These are phyloP conservation scores for Stegodyphus mimosarum DNA, from an alignment of 1,140 invertebrate genomes.

Conservation along the genomic window DNA sequence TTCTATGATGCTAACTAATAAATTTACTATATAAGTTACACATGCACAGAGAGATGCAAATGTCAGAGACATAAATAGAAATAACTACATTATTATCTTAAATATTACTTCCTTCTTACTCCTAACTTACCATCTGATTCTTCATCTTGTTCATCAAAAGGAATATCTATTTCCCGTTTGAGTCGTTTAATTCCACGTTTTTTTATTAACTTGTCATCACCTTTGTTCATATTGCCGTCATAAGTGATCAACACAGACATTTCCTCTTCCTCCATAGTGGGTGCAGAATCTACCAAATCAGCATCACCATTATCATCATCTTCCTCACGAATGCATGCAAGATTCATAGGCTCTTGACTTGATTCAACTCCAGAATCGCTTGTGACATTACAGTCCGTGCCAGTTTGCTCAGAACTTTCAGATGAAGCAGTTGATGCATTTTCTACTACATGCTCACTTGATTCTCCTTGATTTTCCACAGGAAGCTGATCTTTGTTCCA, in stretches of 20 bases:
- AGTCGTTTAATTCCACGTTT: constrained; percentile 47
- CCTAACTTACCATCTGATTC: constrained; percentile 57
- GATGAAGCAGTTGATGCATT: constrained; percentile 61
- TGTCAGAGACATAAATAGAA: too few relatives aligned
- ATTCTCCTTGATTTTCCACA: constrained; percentile 12
- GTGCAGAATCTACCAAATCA: constrained; percentile 16
- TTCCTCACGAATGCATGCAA: constrained; percentile 47
- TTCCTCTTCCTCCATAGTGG: background rate
- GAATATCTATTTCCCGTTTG: constrained; percentile 41
- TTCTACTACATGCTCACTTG: constrained; percentile 49
- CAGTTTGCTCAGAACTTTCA: constrained; percentile 57
- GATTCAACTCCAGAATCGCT: constrained; percentile 62
- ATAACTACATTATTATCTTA: too few relatives aligned
- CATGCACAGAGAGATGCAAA: too few relatives aligned
- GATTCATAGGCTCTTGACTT: constrained; percentile 60
- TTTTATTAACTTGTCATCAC: constrained; percentile 15
- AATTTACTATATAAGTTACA: too few relatives aligned
- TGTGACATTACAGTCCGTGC: constrained; percentile 51
- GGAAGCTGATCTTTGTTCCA: constrained; percentile 29
- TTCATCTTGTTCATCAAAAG: constrained; percentile 34
- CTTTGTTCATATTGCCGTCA: constrained; percentile 16
- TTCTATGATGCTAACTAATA: too few relatives aligned
- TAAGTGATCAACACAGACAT: constrained; percentile 3
- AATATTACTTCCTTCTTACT: background rate
- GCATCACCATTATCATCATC: constrained; percentile 10